Evolutionary conservation across 2,113 vertebrate species (phyloP).

Genomic region (Ictalurus punctatus): DNA sequence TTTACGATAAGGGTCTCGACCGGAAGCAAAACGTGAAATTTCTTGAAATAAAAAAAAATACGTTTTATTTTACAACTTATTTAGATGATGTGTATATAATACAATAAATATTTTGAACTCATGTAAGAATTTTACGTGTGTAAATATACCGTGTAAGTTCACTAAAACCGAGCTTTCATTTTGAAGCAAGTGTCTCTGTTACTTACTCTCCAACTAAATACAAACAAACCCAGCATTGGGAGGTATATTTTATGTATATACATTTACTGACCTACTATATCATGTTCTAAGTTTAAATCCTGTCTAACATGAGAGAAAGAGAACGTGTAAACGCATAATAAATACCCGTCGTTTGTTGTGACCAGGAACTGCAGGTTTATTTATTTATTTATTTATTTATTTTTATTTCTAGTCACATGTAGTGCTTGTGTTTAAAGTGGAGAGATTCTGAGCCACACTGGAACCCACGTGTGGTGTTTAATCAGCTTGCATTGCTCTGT

Average conservation of each 20-base stretch:
- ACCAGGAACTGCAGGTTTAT: background rate
- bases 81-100: background rate
- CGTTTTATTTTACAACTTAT: background rate
- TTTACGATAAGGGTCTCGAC: background rate
- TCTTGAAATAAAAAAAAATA: background rate
- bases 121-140: background rate
- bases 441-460: rapidly evolving
- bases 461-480: background rate
- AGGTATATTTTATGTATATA: background rate
- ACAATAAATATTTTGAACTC: background rate
- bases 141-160: background rate
- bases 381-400: background rate
- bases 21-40: background rate
- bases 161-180: background rate
- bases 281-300: background rate
- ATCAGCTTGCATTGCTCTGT: background rate
- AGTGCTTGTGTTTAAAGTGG: background rate
- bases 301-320: no score
- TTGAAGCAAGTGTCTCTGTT: background rate
- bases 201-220: background rate
- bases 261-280: no score
- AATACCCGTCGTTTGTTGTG: background rate
- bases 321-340: no score
- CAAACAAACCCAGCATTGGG: background rate
- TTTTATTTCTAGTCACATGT: background rate